Percentiles rank a stretch among this genome's conserved stretches.
phyloP scores from a whole-genome alignment of 2,797 vertebrate genomes.

The Gymnodraco acuticeps region DNA sequence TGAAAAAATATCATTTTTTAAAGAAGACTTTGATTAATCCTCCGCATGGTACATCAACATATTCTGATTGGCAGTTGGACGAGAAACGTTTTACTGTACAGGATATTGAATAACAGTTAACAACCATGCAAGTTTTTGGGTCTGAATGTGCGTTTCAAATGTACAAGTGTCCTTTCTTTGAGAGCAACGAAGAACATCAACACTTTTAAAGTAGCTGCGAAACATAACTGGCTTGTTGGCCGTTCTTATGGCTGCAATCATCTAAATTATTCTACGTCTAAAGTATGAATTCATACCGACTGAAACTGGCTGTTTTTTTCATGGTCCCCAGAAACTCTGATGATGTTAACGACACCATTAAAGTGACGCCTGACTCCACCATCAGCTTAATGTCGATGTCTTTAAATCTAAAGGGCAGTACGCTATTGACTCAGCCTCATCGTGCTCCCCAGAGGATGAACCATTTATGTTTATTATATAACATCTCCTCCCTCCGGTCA shows the following conservation, averaged over 20 bases:
- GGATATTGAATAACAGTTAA: slow-evolving; percentile 67
- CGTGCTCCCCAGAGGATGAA: slow-evolving; percentile 12
- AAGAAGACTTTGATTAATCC: slow-evolving; percentile 49
- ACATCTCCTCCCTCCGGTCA: background rate
- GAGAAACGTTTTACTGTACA: slow-evolving; percentile 37
- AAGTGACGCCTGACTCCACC: too few relatives aligned
- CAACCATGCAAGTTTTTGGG: slow-evolving; percentile 80
- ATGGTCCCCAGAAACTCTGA: slow-evolving; percentile 11
- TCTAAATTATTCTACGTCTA: background rate
- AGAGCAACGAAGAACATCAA: slow-evolving; percentile 54
- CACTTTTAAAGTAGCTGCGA: slow-evolving; percentile 50
- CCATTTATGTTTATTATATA: background rate
- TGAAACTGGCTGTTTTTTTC: background rate
- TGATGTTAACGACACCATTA: background rate
- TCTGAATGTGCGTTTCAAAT: slow-evolving; percentile 42
- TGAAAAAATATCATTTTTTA: slow-evolving; percentile 75
- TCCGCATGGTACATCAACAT: slow-evolving; percentile 25
- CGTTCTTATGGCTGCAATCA: slow-evolving; percentile 8
- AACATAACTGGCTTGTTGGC: slow-evolving; percentile 44
- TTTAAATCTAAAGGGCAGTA: background rate
- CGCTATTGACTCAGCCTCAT: background rate
- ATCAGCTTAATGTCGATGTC: too few relatives aligned
- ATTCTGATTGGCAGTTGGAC: slow-evolving; percentile 74
- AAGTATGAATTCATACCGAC: background rate
- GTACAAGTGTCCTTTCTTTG: slow-evolving; percentile 24